Evolutionary conservation across 2,797 vertebrate genomes (phyloP), one percentile per base, ranked within the genome.

Genomic region (Acipenser transmontanus): DNA sequence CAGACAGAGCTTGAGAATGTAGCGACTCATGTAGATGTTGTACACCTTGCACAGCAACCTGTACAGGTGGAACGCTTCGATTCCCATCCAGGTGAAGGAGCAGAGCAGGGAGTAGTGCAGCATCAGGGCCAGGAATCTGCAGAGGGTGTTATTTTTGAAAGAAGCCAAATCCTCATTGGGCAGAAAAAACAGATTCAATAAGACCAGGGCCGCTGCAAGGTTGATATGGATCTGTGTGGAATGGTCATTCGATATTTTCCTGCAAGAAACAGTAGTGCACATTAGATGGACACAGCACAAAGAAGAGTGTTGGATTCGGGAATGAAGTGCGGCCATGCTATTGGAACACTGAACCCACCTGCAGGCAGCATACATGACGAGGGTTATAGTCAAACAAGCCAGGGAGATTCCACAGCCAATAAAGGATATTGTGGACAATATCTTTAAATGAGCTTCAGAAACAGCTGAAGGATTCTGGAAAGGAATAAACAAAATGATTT

Each of bases 21-120:
- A 95, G 80, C 69, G 82, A n/a, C 61, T 85, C 66, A 93, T 68
- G 6, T 94, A 93, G 76, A 89, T 63, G 67, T 94, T 94, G 70
- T 94, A 95, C 76, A 94, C 91, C 0, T 75, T 80, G 66, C 91
- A 70, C 0, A 95, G 68, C 1, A 94, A 87, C 1, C 94, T 81
- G 77, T 93, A 91, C 61, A 94, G 85, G 73, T 95, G 92, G 78
- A 95, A 93, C 13, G 91, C 89, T 60, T 94, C 93, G 0, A 93
- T 76, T 8, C 82, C 88, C 34, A 67, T 84, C 93, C 93, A 95
- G 17, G 81, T 87, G 70, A 92, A 13, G 50, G 85, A 75, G 49
- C 89, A 85, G 71, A 94, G 73, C 12, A 94, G 79, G 0, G 86
- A 68, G 64, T 80, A 88, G 50, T 95, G 93, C 8, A 94, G 73